Evolutionary conservation across 2,888 invertebrate genomes (phyloP).

Genomic region (Drosophila trichaetosa): DNA sequence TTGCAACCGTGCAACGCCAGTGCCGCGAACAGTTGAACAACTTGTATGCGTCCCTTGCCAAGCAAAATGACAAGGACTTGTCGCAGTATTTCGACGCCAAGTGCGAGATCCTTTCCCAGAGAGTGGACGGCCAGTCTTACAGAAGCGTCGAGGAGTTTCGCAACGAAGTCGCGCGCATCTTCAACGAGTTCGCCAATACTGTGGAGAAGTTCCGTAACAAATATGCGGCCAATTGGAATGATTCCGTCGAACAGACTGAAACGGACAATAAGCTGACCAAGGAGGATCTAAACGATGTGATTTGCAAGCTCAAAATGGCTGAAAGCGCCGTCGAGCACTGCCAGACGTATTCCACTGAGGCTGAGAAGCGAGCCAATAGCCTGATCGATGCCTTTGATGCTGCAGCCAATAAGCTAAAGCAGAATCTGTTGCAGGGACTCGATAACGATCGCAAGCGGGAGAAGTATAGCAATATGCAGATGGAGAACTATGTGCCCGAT

Average conservation of each 20-base stretch:
- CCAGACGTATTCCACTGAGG: background rate
- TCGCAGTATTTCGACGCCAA: constrained; percentile 33
- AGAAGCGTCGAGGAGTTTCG: constrained; percentile 41
- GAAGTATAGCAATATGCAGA: background rate
- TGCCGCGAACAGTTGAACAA: constrained; percentile 27
- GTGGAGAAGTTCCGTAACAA: background rate
- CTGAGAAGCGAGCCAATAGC: background rate
- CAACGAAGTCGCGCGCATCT: constrained; percentile 31
- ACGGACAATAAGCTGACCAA: background rate
- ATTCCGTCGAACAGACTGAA: background rate
- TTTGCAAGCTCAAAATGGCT: background rate
- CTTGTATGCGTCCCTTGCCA: constrained; percentile 11
- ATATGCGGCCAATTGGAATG: background rate
- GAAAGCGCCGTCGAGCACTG: constrained; percentile 17
- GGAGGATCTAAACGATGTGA: background rate
- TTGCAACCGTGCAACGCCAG: constrained; percentile 21
- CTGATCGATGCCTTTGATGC: constrained; percentile 8
- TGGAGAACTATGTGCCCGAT: background rate
- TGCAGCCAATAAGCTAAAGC: constrained; percentile 2
- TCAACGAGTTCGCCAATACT: constrained; percentile 29
- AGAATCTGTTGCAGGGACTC: constrained; percentile 13
- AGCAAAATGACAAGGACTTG: constrained; percentile 14
- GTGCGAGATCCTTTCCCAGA: constrained; percentile 16
- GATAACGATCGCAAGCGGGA: background rate
- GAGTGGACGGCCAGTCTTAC: constrained; percentile 19